Evolutionary conservation across 2,888 invertebrate species (phyloP), one percentile per base, ranked within the genome.

Genomic region (Phytoseiulus persimilis): DNA sequence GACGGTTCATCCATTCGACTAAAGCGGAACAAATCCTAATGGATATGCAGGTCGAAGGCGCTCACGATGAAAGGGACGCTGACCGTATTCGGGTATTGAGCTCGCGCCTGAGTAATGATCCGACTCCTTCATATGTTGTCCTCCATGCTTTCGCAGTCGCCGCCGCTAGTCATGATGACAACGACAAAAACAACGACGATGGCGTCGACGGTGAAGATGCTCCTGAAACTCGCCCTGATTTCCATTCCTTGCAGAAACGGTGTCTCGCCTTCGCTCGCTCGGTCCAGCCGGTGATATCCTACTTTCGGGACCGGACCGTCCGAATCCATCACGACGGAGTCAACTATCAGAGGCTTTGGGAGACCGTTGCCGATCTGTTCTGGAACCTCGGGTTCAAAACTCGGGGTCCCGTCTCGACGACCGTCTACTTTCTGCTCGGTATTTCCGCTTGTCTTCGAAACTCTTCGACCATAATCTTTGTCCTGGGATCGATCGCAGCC

Each of bases 11-110:
- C 39, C 87, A 87, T 23, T 87, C 87, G 31, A 31, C 87, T 31
- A 87, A 87, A n/a, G 87, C 87, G n/a, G 87, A 87, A 87, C 87
- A 87, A 87, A 87, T 87, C 33, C 87, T 87, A 31, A 33, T 87
- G 32, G 87, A 87, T 32, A 31, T 87, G 32, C 87, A 87, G 32
- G 32, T 87, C 14, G 87, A 87, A 87, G 87, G 87, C 11, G 87
- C 87, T n/a, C 3, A 87, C 87, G 87, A 87, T 32, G 87, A 87
- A 45, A 33, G 87, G 6, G 87, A 87, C 45, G 87, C 87, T 45
- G 45, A 87, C 87, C 31, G 87, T 39, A 87, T 87, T 87, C 87
- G 87, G 87, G 87, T 87, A 32, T 39, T 2, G 84, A 84, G 14
- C 84, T 84, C 28, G 32, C 65, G 65, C 28, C 65, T 65, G 65